Conservation (phyloP, 2,888 invertebrate species). For the Deilephila porcellus region DNA sequence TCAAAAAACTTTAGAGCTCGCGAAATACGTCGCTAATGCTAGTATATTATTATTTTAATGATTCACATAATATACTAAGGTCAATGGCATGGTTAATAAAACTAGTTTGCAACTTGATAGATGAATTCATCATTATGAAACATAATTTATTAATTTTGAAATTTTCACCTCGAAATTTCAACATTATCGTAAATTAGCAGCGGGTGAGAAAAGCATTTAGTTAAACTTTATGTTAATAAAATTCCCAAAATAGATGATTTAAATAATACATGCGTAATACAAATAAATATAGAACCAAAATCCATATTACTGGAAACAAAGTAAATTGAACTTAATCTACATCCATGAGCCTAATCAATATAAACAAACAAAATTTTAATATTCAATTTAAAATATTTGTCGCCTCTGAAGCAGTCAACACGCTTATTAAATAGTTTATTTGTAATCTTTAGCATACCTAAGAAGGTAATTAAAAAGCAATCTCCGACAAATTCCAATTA, state of each 20-base stretch:
- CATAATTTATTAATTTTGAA: neutral
- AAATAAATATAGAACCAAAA: too few relatives aligned
- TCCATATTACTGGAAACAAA: too few relatives aligned
- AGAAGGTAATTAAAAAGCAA: conserved; percentile 14
- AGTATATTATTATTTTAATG: neutral
- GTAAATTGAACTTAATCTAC: too few relatives aligned
- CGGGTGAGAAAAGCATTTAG: neutral
- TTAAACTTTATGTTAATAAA: too few relatives aligned
- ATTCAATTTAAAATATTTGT: neutral
- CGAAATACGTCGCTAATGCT: neutral
- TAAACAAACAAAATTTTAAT: too few relatives aligned
- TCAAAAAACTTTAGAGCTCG: neutral
- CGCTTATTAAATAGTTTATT: neutral
- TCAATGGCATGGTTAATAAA: conserved; percentile 9
- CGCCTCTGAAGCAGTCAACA: neutral
- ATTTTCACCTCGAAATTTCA: neutral
- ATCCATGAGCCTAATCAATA: too few relatives aligned
- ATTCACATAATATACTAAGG: conserved; percentile 10
- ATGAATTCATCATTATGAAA: neutral
- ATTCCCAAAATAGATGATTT: too few relatives aligned
- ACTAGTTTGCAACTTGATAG: neutral
- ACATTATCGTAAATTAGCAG: neutral
- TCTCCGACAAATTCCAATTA: conserved; percentile 16
- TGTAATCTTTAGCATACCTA: neutral
- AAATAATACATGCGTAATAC: too few relatives aligned